These are phyloP conservation scores for Sebastes umbrosus DNA, from an alignment of 2,797 vertebrate species.

Conservation along the genomic window DNA sequence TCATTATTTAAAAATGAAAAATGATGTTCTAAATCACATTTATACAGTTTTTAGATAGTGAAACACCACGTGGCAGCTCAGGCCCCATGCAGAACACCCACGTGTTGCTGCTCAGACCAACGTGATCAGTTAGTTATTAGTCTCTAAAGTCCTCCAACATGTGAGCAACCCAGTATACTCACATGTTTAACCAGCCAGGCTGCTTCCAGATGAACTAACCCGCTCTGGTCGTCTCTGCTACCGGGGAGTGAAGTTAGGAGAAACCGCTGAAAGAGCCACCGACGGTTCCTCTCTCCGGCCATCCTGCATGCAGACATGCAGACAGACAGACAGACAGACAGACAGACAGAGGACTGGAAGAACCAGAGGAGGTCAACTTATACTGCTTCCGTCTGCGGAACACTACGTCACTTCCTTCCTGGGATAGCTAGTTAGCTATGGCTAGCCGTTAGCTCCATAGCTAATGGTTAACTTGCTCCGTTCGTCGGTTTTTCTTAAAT, in stretches of 20 bases:
- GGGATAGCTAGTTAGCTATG: too few relatives aligned
- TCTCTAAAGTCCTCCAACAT: background rate
- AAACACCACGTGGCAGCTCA: background rate
- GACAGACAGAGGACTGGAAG: rapidly evolving
- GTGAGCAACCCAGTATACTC: background rate
- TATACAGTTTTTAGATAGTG: background rate
- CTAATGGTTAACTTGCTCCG: background rate
- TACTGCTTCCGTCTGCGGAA: background rate
- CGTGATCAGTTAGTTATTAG: background rate
- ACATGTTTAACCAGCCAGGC: background rate
- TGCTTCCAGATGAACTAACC: rapidly evolving
- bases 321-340: rapidly evolving
- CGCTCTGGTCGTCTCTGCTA: background rate
- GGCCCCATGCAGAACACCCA: background rate
- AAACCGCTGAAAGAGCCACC: rapidly evolving
- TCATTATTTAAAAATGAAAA: background rate
- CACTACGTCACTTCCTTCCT: too few relatives aligned
- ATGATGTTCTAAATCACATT: background rate
- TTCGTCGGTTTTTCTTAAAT: background rate
- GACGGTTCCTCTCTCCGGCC: rapidly evolving
- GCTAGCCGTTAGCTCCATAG: too few relatives aligned
- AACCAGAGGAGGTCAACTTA: rapidly evolving
- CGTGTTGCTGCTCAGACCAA: slow-evolving; percentile 8
- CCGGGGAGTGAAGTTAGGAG: background rate
- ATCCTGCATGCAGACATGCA: rapidly evolving